These are phyloP conservation scores for Athene noctua DNA, from an alignment of 2,113 vertebrate species.

Conservation along the genomic window DNA sequence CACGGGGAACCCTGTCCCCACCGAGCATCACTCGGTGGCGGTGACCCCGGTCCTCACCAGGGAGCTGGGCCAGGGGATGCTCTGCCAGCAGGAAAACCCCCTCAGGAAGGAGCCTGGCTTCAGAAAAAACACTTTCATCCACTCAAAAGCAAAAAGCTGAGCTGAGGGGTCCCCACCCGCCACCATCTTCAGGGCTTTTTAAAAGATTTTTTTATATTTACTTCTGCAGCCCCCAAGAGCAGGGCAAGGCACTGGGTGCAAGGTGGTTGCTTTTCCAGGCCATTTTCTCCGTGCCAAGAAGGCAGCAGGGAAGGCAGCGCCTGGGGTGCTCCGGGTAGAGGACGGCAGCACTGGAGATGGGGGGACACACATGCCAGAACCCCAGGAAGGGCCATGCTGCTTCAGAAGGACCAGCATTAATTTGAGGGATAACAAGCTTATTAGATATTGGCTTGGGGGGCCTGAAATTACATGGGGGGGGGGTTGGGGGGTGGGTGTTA, in stretches of 20 bases:
- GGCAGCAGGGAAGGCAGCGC: background rate
- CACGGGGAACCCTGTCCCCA: background rate
- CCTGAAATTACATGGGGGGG: background rate
- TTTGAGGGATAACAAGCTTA: slow-evolving; percentile 27
- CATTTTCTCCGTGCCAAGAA: background rate
- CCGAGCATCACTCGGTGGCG: fast-evolving
- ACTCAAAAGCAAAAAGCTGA: background rate
- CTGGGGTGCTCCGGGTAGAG: background rate
- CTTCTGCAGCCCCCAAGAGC: background rate
- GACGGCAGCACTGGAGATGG: fast-evolving
- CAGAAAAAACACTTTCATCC: background rate
- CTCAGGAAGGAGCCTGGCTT: background rate
- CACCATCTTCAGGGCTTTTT: background rate
- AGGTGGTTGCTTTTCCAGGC: background rate
- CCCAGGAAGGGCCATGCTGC: background rate
- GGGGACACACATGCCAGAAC: background rate
- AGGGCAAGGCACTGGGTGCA: background rate
- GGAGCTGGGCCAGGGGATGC: background rate
- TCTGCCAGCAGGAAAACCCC: background rate
- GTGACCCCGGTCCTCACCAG: fast-evolving
- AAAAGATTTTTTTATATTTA: background rate
- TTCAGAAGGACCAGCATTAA: background rate
- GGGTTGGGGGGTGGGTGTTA: background rate
- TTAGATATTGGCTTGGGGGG: background rate
- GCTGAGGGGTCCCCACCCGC: background rate